Evolutionary conservation across 92 coral and sea anemone species (phyloP).

Genomic region (Anthopleura xanthogrammica): DNA sequence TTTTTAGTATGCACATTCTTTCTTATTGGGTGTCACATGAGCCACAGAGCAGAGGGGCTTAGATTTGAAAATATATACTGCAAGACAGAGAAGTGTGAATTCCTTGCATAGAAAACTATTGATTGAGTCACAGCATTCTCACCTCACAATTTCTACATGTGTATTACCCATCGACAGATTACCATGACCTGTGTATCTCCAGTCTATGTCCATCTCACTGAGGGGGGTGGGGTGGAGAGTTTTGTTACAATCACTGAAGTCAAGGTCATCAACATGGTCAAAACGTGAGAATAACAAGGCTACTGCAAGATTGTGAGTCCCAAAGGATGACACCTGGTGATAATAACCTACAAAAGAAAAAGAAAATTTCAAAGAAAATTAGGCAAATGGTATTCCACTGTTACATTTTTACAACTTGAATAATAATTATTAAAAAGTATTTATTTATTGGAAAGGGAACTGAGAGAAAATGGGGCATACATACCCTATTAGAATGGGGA

Average conservation of each 20-base stretch:
- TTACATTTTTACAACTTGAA: too few species aligned
- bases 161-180: constrained; percentile 91
- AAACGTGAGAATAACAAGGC: constrained; percentile 81
- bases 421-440: neutral
- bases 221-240: constrained; percentile 62
- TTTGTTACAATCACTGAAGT: constrained; percentile 72
- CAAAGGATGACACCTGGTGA: constrained; percentile 91
- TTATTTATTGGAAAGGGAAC: too few species aligned
- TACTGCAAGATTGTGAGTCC: constrained; percentile 79
- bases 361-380: neutral
- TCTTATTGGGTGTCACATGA: too few species aligned
- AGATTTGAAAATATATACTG: too few species aligned
- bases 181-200: constrained; percentile 91
- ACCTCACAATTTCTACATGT: constrained; percentile 71
- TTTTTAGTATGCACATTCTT: too few species aligned
- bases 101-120: too few species aligned
- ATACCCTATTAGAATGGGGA: too few species aligned
- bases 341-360: constrained; percentile 66
- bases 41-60: too few species aligned
- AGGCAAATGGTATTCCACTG: neutral
- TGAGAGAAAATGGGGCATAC: too few species aligned
- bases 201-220: constrained; percentile 88
- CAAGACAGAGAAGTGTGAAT: too few species aligned
- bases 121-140: neutral
- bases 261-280: constrained; percentile 63